Conservation (phyloP, 1,140 invertebrate species). For the Druon quercuslanigerum region DNA sequence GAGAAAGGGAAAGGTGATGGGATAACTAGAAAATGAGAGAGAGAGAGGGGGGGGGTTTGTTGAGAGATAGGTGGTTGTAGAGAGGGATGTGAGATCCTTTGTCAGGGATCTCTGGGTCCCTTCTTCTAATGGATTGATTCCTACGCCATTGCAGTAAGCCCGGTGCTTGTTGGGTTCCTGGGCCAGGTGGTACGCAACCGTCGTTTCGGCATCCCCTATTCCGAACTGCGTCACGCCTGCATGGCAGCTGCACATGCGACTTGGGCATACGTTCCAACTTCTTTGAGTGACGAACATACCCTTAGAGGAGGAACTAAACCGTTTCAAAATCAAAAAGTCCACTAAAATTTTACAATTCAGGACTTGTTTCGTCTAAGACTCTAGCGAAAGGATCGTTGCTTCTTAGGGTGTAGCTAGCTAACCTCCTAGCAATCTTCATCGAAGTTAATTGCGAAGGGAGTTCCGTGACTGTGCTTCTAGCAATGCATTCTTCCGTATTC, state of each 20-base stretch:
- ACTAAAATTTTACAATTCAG: neutral
- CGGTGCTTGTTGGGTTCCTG: conserved; percentile 61
- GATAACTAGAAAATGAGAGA: conserved; percentile 6
- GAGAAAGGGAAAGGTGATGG: conserved; percentile 37
- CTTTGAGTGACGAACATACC: neutral
- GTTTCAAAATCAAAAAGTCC: conserved; percentile 23
- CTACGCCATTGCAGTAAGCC: conserved; percentile 63
- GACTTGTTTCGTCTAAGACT: neutral
- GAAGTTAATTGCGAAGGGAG: conserved; percentile 54
- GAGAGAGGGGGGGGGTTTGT: neutral
- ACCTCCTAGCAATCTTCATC: conserved; percentile 44
- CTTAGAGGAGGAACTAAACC: neutral
- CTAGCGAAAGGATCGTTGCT: conserved; percentile 20
- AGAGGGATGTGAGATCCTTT: conserved; percentile 25
- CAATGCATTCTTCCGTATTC: conserved; percentile 45
- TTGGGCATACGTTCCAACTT: conserved; percentile 38
- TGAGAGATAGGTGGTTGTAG: conserved; percentile 13
- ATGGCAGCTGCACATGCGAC: conserved; percentile 64
- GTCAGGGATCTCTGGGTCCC: conserved; percentile 43
- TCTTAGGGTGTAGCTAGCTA: neutral
- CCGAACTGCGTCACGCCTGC: conserved; percentile 58
- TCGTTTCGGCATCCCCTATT: conserved; percentile 65
- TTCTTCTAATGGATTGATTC: conserved; percentile 52
- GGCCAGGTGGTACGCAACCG: conserved; percentile 73
- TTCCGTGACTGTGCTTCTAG: conserved; percentile 39